A percentile compares a stretch with the other conserved stretches of the same genome.
Conservation (phyloP, 2,113 vertebrate genomes). For the Boulengeromyrus knoepffleri region DNA sequence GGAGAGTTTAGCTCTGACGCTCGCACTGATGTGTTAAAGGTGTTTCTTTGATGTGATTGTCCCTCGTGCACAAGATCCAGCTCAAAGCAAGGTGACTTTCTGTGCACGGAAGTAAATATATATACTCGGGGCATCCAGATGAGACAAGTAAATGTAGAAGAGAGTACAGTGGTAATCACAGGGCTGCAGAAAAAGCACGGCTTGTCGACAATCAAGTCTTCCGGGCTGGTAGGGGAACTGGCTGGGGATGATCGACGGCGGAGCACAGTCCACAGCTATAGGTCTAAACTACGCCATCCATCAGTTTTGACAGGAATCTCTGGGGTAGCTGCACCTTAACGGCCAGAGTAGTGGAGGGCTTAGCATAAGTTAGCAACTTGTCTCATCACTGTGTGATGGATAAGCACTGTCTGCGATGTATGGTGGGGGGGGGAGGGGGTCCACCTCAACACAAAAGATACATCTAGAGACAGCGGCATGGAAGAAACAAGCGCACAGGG, state of each 20-base stretch:
- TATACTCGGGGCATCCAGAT: background rate
- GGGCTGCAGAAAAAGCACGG: background rate
- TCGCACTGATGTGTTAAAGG: background rate
- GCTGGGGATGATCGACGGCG: background rate
- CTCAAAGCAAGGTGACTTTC: conserved; percentile 11
- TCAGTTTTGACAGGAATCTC: background rate
- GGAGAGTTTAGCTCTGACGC: background rate
- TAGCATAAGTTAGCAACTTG: background rate
- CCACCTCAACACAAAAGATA: background rate
- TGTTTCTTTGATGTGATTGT: background rate
- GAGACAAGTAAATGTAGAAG: background rate
- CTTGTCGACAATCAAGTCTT: background rate
- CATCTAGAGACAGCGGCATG: background rate
- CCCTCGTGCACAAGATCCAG: background rate
- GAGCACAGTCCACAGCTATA: background rate
- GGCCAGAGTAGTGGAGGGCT: background rate
- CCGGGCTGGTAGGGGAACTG: background rate
- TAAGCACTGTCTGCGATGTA: background rate
- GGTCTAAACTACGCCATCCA: background rate
- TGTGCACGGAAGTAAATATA: background rate
- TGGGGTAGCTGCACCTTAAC: background rate
- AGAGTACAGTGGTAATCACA: background rate
- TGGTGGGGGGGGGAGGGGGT: background rate
- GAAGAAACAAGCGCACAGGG: background rate
- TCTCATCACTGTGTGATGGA: background rate